Base-by-base conservation (phyloP, 2,113 vertebrate genomes). In the western clawed frog (Xenopus tropicalis) region DNA sequence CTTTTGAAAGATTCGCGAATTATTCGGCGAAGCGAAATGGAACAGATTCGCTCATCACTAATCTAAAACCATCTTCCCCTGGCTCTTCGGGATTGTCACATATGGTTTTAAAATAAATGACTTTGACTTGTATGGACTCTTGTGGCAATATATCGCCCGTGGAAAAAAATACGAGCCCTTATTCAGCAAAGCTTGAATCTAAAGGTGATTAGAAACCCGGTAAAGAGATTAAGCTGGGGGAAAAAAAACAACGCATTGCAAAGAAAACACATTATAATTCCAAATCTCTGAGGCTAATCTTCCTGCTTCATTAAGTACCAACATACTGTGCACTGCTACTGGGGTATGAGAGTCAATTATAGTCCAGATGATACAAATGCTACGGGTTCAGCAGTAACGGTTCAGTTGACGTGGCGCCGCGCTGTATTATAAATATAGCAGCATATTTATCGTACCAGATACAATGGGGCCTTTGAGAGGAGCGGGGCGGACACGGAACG, bases 261-360 rank as follows among this genome's bases (percentile, higher is more conserved):
- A 54, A 17, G 52, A 54, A 68, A 74, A 68, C 57, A 62, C 65
- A 74, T 68, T 68, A 68, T 23, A 59, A 59, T 59, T 59, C 23
- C 57, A 68, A 61, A 54, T 52, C 65, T 74, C 66, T 51, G 72
- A 68, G 46, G 72, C 59, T 54, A 56, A 74, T 51, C 64, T 74
- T 14, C 5, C 56, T 37, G 64, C 65, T 54, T 74, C 72, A 74
- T 74, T 74, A 74, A 74, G 56, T 52, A 51, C 56, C 24, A 68
- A 44, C n/a, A 66, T 24, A 61, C 56, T 51, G 64, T 61, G 16
- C 43, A 22, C 57, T 44, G 21, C 64, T 22, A 63, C 71, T 66
- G 21, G 43, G 25, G 29, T 64, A 64, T n/a, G 23, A 44, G n/a
- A 64, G 62, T 64, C 62, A 64, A 64, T 64, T 64, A 64, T 29